Evolutionary conservation across 2,888 invertebrate species (phyloP), one percentile per base, ranked within the genome.

Genomic region (Andrena hattorfiana): DNA sequence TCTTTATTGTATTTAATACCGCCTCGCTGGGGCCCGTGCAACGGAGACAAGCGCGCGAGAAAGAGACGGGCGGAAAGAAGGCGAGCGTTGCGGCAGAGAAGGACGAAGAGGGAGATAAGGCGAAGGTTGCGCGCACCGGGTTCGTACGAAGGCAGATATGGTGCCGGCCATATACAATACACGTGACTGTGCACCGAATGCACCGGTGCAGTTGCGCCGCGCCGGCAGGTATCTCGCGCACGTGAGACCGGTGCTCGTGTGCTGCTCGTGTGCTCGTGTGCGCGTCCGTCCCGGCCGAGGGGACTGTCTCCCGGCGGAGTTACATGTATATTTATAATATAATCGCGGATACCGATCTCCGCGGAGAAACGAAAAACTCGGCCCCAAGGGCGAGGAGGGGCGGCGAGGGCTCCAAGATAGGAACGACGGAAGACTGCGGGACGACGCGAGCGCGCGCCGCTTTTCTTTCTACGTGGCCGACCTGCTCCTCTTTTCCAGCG

Each of bases 1-100:
- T 93, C 93, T 93, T 92, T 93, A 94, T 93, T 92, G 92, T 92
- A 93, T 92, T 87, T 91, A 92, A 93, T 91, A 91, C 90, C 83
- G 76, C 77, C 81, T 72, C 70, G 75, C 80, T 26, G 62, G 72
- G 23, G 10, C 35, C n/a, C 20, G 16, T n/a, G 49, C 28, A 13
- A 16, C 20, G 35, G 66, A 35, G 20, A 60, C 26, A 62, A 60
- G 10, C 13, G 26, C n/a, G 16, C n/a, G 2, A 8, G 1, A 32
- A 30, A 62, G 70, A 28, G 23, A 48, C n/a, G 72, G 30, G 23
- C 26, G 28, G 10, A n/a, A 48, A 4, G 28, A 16, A 1, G 13
- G 42, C 8, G 30, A 32, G 20, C 10, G 23, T 32, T 13, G 49
- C 42, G 54, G 35, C 28, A n/a, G 51, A 48, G 79, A 63, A 74